Base-by-base conservation (phyloP, 2,113 vertebrate genomes). In the Synodontis membranacea region DNA sequence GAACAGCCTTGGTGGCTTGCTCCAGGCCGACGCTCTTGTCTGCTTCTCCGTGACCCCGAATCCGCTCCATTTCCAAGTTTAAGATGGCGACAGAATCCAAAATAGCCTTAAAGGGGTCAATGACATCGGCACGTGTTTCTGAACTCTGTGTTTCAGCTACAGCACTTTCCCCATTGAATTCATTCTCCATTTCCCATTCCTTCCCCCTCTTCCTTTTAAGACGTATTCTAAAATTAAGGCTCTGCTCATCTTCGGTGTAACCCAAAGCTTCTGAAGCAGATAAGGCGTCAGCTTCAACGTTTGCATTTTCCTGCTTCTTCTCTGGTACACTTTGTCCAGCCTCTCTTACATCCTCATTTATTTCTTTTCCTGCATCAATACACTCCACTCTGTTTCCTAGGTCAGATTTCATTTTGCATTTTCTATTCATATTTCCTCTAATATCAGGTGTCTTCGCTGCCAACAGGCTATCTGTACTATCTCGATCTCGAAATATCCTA, bases 31-130 rank as follows among this genome's bases (percentile, higher is more conserved):
- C 89, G 0, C 85, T 84, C 2, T 88, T 87, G 56, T 90, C 90
- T 0, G 34, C 42, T 34, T 87, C 89, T 46, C 88, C 89, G 34
- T 95, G 92, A 62, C 92, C 92, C 62, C 93, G 92, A 66, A 93
- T 92, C 0, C 92, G 93, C 84, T 95, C 93, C 94, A 95, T 95
- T 88, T 95, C 94, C 93, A 93, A 91, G 88, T 95, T 96, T 81
- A 96, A 91, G 83, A 93, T 62, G 0, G 94, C 94, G 0, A 95
- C 95, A 0, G 93, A 95, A 83, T 95, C 94, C 93, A 95, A 93
- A 85, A 95, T 94, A 34, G 94, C 94, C 87, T 93, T 94, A 83
- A 95, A 94, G 14, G 95, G 95, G 87, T 95, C 94, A 23, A 82
- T 66, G 31, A 34, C 56, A 37, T 80, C 0, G 78, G 91, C 0